Conservation (phyloP, 2,113 vertebrate genomes). For the Panthera leo region DNA sequence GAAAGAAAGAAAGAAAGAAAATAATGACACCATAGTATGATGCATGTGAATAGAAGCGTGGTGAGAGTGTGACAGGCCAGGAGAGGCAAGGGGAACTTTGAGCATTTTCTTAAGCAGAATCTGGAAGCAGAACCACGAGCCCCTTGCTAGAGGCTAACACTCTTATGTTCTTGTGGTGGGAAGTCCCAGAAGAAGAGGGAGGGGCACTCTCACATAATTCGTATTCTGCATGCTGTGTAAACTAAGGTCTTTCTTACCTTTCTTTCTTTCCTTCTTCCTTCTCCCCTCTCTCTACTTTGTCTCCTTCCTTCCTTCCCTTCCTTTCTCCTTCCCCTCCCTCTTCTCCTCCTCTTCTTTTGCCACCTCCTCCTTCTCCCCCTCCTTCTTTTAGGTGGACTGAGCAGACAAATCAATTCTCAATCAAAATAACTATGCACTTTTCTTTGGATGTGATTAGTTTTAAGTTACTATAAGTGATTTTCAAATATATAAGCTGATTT, state of each 20-base stretch:
- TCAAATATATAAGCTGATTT: constrained; percentile 31
- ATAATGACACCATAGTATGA: background rate
- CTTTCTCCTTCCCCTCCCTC: too few relatives aligned
- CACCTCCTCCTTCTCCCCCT: too few relatives aligned
- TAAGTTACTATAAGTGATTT: background rate
- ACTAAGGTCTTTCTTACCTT: background rate
- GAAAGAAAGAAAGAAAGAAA: background rate
- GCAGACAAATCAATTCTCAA: background rate
- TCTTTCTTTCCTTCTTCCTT: background rate
- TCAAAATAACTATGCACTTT: constrained; percentile 2
- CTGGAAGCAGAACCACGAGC: background rate
- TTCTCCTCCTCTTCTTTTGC: background rate
- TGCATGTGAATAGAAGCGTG: background rate
- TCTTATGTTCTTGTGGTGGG: background rate
- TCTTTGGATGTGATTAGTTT: constrained; percentile 14
- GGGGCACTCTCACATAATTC: background rate
- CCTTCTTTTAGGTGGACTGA: too few relatives aligned
- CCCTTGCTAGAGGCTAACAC: background rate
- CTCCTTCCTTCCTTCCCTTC: background rate
- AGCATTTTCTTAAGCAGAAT: background rate
- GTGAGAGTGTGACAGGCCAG: background rate
- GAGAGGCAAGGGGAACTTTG: background rate
- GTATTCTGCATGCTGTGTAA: background rate
- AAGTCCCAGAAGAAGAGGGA: background rate
- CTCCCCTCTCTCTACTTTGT: too few relatives aligned